Evolutionary conservation across 2,797 vertebrate genomes (phyloP), one percentile per base, ranked within the genome.

Genomic region (Dallia pectoralis): DNA sequence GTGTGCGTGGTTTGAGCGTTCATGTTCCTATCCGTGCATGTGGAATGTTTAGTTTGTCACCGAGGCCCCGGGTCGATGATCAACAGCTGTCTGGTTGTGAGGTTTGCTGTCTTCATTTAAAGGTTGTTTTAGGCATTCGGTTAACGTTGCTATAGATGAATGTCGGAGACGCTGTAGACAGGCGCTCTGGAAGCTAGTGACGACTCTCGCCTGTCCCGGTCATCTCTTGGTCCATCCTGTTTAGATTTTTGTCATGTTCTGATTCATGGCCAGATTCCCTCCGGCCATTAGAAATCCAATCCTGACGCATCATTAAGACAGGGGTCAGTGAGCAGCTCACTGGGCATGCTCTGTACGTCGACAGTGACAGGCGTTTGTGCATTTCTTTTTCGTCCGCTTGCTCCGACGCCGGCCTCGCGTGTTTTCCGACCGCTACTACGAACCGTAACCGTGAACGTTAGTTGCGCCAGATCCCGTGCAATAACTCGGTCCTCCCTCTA

Each of bases 371-470:
- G 53, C 22, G 4, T 56, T n/a, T 56, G 53, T 56, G 4, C 8
- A 9, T 22, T n/a, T 56, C 11, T 25, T 25, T 56, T 56, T 2
- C n/a, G n/a, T n/a, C 53, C 83, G 22, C 85, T 84, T 86, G 82
- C 80, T 84, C 85, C 77, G 83, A 19, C 73, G 68, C 78, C 64
- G 56, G 85, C 84, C 82, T 36, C 18, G 56, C 22, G 56, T 30
- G n/a, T 29, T 33, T 49, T 72, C 59, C 48, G 79, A 74, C 73
- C 36, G 76, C 19, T 3, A 62, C 40, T 2, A 6, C 22, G n/a
- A 62, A 77, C 74, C 83, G 77, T 74, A 70, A 75, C 81, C 75
- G 81, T 82, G 76, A 74, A 70, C 29, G 33, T 30, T 15, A 40
- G 61, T 63, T 19, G 25, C 67, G 8, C 65, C 49, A 51, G 69